phyloP scores from a whole-genome alignment of 2,888 invertebrate genomes.

The Onthophagus sagittarius region DNA sequence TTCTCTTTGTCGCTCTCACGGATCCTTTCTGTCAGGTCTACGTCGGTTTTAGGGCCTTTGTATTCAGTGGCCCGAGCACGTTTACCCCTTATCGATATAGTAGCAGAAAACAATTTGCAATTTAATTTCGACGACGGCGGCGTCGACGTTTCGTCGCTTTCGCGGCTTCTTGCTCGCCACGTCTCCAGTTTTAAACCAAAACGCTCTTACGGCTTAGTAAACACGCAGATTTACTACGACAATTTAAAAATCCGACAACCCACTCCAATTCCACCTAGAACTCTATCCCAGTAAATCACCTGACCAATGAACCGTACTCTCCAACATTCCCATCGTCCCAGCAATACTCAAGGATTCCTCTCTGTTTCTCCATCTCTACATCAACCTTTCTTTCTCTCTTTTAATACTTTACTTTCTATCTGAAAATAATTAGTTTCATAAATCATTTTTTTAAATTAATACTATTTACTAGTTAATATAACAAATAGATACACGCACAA shows the following conservation, averaged over 20 bases:
- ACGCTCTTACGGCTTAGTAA: background rate
- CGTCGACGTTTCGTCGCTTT: background rate
- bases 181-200: background rate
- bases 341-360: background rate
- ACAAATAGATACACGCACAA: too few relatives aligned
- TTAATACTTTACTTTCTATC: too few relatives aligned
- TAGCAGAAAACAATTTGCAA: constrained; percentile 13
- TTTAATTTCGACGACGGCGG: constrained; percentile 5
- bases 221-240: background rate
- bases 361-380: background rate
- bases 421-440: too few relatives aligned
- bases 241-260: background rate
- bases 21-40: background rate
- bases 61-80: constrained; percentile 8
- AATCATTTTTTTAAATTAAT: too few relatives aligned
- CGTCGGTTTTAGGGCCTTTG: background rate
- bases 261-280: background rate
- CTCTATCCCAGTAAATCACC: background rate
- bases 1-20: background rate
- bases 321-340: background rate
- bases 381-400: background rate
- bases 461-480: too few relatives aligned
- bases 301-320: background rate
- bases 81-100: constrained; percentile 11
- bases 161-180: background rate